Evolutionary conservation across 2,113 vertebrate species (phyloP), one percentile per base, ranked within the genome.

Genomic region (Seriola quinqueradiata): DNA sequence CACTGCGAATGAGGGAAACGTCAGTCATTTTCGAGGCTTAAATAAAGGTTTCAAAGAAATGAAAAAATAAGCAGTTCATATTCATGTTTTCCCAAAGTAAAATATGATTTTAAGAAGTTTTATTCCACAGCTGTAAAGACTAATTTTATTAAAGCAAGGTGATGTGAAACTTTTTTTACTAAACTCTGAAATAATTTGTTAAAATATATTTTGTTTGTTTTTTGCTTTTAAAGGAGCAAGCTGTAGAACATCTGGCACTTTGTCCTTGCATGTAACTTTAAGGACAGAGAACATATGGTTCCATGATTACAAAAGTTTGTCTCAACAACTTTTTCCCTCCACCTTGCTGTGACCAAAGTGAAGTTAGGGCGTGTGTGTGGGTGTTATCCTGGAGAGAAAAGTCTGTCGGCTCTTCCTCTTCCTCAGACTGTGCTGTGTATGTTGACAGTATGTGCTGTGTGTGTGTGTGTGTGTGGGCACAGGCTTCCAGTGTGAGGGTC

Each of bases 281-380:
- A 63, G 44, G 36, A 54, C 54, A 50, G 21, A 7, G 28, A 70
- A 32, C 80, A 76, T 64, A 82, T 82, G 72, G 57, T 40, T 61
- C 65, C 16, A 38, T 14, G 21, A 65, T 76, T 58, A 57, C 11
- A 70, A 58, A 28, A 65, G 59, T 65, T 76, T 58, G 17, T 36
- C 67, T 17, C 1, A 12, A 28, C 21, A 58, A 55, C 36, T 65
- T 32, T 40, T n/a, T 21, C 17, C 23, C 25, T 25, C 60, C 74
- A 19, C 67, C 74, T 59, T 23, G 54, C 68, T 66, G 68, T 60
- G 73, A 50, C 59, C 19, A 23, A 19, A 48, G 40, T 58, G n/a
- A 21, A 57, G 52, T 34, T 40, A n/a, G 50, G 9, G 25, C 36
- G 63, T 44, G 38, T 7, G 38, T 7, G 48, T 50, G 48, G 19